A percentile compares a stretch with the other conserved stretches of the same genome.
Evolutionary conservation across 2,797 vertebrate species (phyloP).

Genomic region (Cichlasoma orientale): DNA sequence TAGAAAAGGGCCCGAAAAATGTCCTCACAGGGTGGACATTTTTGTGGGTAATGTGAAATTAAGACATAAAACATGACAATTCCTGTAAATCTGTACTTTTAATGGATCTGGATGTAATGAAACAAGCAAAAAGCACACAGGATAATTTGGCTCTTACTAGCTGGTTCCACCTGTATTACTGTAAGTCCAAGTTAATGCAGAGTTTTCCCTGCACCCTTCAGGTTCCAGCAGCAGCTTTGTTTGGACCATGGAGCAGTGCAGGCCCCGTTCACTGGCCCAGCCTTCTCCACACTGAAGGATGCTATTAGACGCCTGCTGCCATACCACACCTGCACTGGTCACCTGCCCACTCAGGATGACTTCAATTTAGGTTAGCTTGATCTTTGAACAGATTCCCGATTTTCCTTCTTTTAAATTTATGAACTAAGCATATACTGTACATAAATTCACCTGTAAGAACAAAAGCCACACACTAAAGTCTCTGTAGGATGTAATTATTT

Average conservation of each 20-base stretch:
- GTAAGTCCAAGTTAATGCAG: neutral
- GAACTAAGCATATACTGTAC: neutral
- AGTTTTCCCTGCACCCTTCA: slow-evolving; percentile 26
- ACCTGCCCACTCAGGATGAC: slow-evolving; percentile 73
- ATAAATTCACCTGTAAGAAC: neutral
- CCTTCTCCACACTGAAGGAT: slow-evolving; percentile 77
- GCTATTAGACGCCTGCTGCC: slow-evolving; percentile 78
- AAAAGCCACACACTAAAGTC: neutral
- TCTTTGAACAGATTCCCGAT: neutral
- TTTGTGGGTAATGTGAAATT: neutral
- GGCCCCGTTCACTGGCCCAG: slow-evolving; percentile 65
- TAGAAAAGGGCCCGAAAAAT: neutral
- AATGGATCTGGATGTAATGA: neutral
- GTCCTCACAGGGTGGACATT: neutral
- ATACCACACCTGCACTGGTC: slow-evolving; percentile 80
- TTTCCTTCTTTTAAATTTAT: neutral
- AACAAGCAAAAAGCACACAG: rapidly evolving
- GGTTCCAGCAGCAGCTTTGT: slow-evolving; percentile 82
- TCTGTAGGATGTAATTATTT: neutral
- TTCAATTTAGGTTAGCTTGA: slow-evolving; percentile 71
- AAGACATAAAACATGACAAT: neutral
- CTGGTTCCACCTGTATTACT: neutral
- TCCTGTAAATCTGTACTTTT: neutral
- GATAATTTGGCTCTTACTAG: no score
- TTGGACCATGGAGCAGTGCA: slow-evolving; percentile 78